Base-by-base conservation (phyloP, 2,888 invertebrate genomes). In the Ophion ventricosus region DNA sequence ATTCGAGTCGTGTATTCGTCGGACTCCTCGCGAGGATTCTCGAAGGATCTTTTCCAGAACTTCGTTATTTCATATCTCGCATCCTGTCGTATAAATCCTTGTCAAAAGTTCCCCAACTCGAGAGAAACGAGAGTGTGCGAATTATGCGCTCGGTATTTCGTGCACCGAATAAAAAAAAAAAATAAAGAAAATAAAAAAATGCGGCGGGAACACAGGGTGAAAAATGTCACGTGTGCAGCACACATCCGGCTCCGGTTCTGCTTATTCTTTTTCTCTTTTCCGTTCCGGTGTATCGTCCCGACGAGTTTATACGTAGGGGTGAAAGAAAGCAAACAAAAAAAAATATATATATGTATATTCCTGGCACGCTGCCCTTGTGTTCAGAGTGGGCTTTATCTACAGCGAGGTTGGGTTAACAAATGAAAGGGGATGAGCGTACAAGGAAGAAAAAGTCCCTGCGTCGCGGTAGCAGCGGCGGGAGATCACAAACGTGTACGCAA, bases 351-450 rank as follows among this genome's bases (percentile, higher is more conserved):
- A 56, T 10, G 11, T 56, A 20, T 70, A 20, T 56, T 72, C 57
- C 57, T 72, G 70, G 70, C 70, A 72, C 57, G 29, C 57, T 72
- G 70, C 73, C 59, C 57, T 73, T 61, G 11, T 26, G 25, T 59
- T 20, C 5, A 23, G 17, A 61, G 61, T 73, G 73, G 73, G 43
- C 61, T 61, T 73, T 25, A 23, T 49, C 49, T 14, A 49, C 14
- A 11, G 17, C 49, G 17, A 17, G 49, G 49, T 11, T 49, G 14
- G 49, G 49, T 4, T 49, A 49, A 49, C 49, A 49, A 49, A 49
- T 49, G 49, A 17, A 49, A 49, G 49, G 49, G 43, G 43, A 11
- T 8, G 14, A 2, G 49, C 4, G 14, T 14, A 14, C 23, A 59
- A 14, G 25, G 23, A 10, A 23, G 11, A 63, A 54, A 69, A 23